Evolutionary conservation across 35 echinoderm and acorn worm genomes (phyloP).

Genomic region (Nesometra sesokonis): DNA sequence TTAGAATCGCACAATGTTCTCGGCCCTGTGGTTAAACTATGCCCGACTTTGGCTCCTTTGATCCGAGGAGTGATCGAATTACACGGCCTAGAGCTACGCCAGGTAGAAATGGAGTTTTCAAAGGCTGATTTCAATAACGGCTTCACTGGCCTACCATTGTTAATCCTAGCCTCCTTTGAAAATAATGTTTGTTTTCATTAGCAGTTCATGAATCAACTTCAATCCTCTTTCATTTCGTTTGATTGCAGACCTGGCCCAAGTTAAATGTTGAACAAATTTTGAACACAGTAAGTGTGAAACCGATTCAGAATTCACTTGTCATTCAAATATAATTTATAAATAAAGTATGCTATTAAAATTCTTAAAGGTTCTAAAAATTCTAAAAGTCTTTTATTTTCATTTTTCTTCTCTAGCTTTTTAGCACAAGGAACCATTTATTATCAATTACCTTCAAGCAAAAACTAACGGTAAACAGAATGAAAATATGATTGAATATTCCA

Average conservation of each 20-base stretch:
- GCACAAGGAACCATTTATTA: no score
- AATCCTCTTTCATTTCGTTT: not conserved
- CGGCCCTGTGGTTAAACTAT: not conserved
- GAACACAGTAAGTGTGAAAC: not conserved
- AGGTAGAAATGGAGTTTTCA: not conserved
- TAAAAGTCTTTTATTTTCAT: no score
- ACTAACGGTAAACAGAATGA: no score
- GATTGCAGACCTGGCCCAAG: not conserved
- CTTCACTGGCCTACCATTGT: not conserved
- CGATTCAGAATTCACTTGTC: not conserved
- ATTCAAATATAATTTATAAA: not conserved
- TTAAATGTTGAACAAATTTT: not conserved
- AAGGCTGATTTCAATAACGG: not conserved
- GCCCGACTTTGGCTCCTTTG: not conserved
- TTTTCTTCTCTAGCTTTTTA: no score
- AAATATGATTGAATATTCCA: no score
- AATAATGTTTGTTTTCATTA: constrained; percentile 1
- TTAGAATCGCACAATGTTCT: not conserved
- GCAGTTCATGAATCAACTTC: not conserved
- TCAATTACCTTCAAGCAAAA: no score
- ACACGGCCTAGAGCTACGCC: not conserved
- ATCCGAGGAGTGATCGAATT: not conserved
- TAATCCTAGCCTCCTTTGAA: not conserved
- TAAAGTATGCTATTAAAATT: no score
- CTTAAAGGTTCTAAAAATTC: no score